Evolutionary conservation across 2,888 invertebrate species (phyloP), one percentile per base, ranked within the genome.

Genomic region (Bursaphelenchus okinawaensis): DNA sequence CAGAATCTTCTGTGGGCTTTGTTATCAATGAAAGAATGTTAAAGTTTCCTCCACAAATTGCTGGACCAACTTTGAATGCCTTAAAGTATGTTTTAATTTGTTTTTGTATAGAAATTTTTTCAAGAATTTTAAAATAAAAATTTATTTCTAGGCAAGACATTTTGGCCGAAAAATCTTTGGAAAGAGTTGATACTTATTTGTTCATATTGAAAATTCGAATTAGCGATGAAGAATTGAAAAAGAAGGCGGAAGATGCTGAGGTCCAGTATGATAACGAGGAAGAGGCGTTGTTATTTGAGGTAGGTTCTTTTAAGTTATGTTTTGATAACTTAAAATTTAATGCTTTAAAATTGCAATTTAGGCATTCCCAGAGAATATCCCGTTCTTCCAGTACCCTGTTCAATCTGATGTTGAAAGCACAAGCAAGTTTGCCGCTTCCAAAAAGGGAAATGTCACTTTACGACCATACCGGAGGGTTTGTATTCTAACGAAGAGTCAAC

Each of bases 1-100:
- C 51, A n/a, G 57, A 23, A 28, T 31, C 57, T 24, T 67, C 63
- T 19, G 57, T 63, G 26, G 73, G 65, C 20, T 64, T 78, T 4
- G 66, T 80, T 40, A 68, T 80, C 56, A 80, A 78, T 68, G 80
- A 80, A 56, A 66, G 79, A 40, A 72, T 79, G 73, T 69, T 80
- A 20, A 68, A 79, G 65, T 80, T 80, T 62, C 76, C 79, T 4
- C 58, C 67, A 0, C 58, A 66, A 6, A 70, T 78, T 55, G 75
- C 77, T 19, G 71, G 76, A 6, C 76, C 73, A 9, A 68, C 73
- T 20, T 77, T 77, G 31, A 60, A 57, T 24, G 67, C 62, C 7
- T 50, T 70, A 28, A 63, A 62, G 66, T 62, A 50, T 52, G 65
- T 52, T 23, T 54, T 55, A 24, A 27, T 31, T 27, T 66, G 26